Evolutionary conservation across 2,888 invertebrate genomes (phyloP).

Genomic region (Melieria picta): DNA sequence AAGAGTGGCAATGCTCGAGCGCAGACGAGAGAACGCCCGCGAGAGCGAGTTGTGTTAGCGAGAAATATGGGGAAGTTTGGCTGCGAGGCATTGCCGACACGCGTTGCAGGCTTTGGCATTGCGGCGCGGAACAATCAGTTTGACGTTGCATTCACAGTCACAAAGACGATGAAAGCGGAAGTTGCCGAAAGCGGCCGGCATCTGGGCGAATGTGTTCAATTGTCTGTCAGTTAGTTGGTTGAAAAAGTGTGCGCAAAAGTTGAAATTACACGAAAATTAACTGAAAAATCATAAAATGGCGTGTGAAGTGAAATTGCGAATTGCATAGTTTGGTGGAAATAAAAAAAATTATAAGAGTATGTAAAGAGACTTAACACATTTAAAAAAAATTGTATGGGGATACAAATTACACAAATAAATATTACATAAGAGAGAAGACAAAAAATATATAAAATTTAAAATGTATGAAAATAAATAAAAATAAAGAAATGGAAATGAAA

Average conservation of each 20-base stretch:
- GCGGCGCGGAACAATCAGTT: constrained; percentile 56
- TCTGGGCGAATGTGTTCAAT: neutral
- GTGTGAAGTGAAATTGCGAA: too few relatives aligned
- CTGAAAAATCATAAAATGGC: too few relatives aligned
- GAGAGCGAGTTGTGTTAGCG: neutral
- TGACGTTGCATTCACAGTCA: constrained; percentile 59
- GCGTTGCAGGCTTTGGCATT: neutral
- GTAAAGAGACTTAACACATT: too few relatives aligned
- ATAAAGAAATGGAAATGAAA: too few relatives aligned
- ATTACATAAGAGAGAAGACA: too few relatives aligned
- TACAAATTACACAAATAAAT: too few relatives aligned
- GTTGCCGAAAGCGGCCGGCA: constrained; percentile 30
- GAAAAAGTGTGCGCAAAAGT: neutral
- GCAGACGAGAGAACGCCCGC: neutral
- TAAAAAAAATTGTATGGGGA: too few relatives aligned
- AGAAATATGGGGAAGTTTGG: neutral
- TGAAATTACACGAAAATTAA: too few relatives aligned
- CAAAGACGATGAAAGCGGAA: constrained; percentile 52
- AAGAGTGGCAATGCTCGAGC: constrained; percentile 24
- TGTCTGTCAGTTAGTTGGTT: neutral
- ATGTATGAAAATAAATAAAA: too few relatives aligned
- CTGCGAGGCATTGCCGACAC: neutral
- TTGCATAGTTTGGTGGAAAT: too few relatives aligned
- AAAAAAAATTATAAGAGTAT: too few relatives aligned
- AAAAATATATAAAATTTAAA: too few relatives aligned